A percentile compares a stretch with the other conserved stretches of the same genome.
Conservation (phyloP, 2,888 invertebrate species). For the Acronicta psi region DNA sequence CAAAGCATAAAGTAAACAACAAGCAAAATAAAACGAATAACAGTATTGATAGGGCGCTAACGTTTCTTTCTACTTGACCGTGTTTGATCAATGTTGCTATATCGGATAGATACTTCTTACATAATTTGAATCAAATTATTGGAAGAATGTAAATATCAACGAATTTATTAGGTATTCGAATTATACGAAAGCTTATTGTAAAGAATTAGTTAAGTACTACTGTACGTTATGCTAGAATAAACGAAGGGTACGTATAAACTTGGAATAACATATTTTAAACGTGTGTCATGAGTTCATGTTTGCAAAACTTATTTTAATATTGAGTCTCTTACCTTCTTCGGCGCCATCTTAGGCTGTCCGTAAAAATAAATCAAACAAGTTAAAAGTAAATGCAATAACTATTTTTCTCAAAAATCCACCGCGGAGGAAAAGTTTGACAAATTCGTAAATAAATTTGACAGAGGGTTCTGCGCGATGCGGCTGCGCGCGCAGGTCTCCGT, state of each 20-base stretch:
- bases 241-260: background rate
- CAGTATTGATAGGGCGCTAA: slow-evolving; percentile 17
- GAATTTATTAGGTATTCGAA: background rate
- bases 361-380: slow-evolving; percentile 40
- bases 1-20: slow-evolving; percentile 26
- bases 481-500: slow-evolving; percentile 82
- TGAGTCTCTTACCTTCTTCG: slow-evolving; percentile 78
- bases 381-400: slow-evolving; percentile 41
- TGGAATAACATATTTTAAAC: too few relatives aligned
- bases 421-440: slow-evolving; percentile 69
- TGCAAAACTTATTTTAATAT: slow-evolving; percentile 13
- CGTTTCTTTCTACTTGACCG: slow-evolving; percentile 12
- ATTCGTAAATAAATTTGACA: slow-evolving; percentile 73
- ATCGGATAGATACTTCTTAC: slow-evolving; percentile 15
- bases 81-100: slow-evolving; percentile 52
- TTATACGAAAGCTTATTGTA: slow-evolving; percentile 8
- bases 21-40: slow-evolving; percentile 16
- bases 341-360: slow-evolving; percentile 69
- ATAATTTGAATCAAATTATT: slow-evolving; percentile 31
- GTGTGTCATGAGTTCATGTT: slow-evolving; percentile 18
- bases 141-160: slow-evolving; percentile 13
- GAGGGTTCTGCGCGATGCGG: slow-evolving; percentile 42
- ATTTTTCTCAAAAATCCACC: slow-evolving; percentile 41
- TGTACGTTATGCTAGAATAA: background rate
- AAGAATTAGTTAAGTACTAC: background rate